Base-by-base conservation (phyloP, 2,113 vertebrate genomes). In the Scatophagus argus region DNA sequence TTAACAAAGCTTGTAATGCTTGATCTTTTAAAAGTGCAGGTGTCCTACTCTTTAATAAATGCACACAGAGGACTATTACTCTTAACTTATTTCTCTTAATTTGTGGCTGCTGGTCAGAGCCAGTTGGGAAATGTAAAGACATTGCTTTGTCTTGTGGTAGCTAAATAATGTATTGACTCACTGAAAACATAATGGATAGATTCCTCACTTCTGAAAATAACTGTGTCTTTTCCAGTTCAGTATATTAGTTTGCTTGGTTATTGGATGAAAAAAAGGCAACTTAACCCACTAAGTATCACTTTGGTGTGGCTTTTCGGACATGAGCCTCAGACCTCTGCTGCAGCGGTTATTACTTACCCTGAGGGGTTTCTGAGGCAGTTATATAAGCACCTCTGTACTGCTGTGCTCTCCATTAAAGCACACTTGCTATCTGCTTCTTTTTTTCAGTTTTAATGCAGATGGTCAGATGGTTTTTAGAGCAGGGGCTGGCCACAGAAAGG, bases 321-420 rank as follows among this genome's bases (percentile, higher is more conserved):
- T 46, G 14, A 14, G 38, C 47, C 80, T 72, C 49, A 66, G 77
- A 73, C 76, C 72, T 77, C 83, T 41, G 44, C 70, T 84, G 74
- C 80, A 58, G 66, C 73, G 58, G 73, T 38, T 78, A 36, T 76
- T 87, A 49, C 74, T 55, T 73, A 80, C 73, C 73, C 79, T 88
- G 72, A 85, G 87, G 84, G 77, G 59, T 80, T 72, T 90, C 63
- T 73, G 74, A 81, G 56, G 73, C 65, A n/a, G 79, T 95, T 94
- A 93, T 77, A 82, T 94, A 94, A 95, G 64, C 65, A 71, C 78
- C 64, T 82, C 74, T 13, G 78, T 64, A 70, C 74, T 73, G 77
- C 74, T 84, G 80, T 77, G 44, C 74, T 73, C 60, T 94, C 90
- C 92, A 93, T 94, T 92, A 94, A 93, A 85, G 83, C 77, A 47